phyloP scores from a whole-genome alignment of 2,113 vertebrate genomes.

The Ciconia boyciana region DNA sequence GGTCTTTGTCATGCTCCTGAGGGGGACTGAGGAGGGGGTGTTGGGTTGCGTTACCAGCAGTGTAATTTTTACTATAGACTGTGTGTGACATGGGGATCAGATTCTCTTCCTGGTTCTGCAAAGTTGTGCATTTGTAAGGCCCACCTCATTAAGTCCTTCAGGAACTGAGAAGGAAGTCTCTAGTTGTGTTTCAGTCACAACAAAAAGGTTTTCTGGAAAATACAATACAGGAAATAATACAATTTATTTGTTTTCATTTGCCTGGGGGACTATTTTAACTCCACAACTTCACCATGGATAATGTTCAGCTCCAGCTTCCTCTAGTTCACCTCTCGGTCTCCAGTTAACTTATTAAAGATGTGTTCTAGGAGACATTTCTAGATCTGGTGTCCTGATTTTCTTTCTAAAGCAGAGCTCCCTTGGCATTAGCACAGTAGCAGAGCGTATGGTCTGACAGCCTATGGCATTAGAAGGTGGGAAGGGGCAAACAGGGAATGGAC shows the following conservation, averaged over 20 bases:
- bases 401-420: background rate
- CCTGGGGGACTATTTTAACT: background rate
- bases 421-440: background rate
- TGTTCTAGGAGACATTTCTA: background rate
- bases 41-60: background rate
- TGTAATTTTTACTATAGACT: background rate
- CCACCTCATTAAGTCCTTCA: background rate
- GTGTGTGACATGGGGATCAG: background rate
- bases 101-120: slow-evolving; percentile 28
- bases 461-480: background rate
- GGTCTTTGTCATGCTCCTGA: background rate
- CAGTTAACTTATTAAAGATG: background rate
- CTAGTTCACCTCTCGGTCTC: background rate
- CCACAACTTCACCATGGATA: background rate
- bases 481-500: background rate
- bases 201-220: background rate
- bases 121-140: background rate
- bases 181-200: background rate
- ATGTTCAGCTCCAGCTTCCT: background rate
- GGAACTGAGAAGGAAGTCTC: background rate
- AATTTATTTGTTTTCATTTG: background rate
- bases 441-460: background rate
- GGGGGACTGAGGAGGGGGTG: background rate
- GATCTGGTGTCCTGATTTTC: background rate
- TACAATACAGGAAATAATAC: background rate